Evolutionary conservation across 1,140 invertebrate species (phyloP).

Genomic region (Brachionus paranguensis): DNA sequence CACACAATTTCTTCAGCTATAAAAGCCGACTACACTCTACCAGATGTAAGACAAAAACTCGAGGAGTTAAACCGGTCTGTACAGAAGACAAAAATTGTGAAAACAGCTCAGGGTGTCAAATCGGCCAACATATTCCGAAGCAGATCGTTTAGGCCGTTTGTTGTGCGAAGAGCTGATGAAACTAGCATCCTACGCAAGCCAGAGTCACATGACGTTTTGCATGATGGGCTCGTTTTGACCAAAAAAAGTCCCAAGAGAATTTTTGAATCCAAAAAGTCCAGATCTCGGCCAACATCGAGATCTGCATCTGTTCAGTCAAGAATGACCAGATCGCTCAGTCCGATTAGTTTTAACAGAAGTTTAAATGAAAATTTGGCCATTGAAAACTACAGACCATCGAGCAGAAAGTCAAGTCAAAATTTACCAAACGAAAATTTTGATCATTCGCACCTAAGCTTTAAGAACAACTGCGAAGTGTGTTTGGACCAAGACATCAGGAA

Average conservation of each 20-base stretch:
- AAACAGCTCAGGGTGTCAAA: background rate
- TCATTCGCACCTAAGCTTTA: background rate
- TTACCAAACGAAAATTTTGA: background rate
- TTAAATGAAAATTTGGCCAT: background rate
- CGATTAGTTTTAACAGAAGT: background rate
- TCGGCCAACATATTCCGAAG: background rate
- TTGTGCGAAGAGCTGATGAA: constrained; percentile 16
- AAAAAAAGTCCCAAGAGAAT: constrained; percentile 2
- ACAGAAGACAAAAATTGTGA: constrained; percentile 22
- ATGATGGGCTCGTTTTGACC: constrained; percentile 27
- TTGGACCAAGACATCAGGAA: background rate
- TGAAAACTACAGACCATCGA: background rate
- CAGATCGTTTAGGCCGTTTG: background rate
- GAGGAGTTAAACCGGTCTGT: constrained; percentile 21
- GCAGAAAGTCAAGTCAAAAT: background rate
- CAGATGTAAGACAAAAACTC: constrained; percentile 16
- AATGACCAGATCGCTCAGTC: background rate
- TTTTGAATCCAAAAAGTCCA: background rate
- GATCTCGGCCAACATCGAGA: background rate
- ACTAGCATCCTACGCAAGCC: constrained; percentile 1
- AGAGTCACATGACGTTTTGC: constrained; percentile 29
- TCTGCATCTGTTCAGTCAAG: background rate
- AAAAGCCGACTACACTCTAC: constrained; percentile 31
- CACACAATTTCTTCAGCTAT: constrained; percentile 37
- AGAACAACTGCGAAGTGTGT: constrained; percentile 34